phyloP scores from a whole-genome alignment of 2,888 invertebrate species.

The Catocala sponsa region DNA sequence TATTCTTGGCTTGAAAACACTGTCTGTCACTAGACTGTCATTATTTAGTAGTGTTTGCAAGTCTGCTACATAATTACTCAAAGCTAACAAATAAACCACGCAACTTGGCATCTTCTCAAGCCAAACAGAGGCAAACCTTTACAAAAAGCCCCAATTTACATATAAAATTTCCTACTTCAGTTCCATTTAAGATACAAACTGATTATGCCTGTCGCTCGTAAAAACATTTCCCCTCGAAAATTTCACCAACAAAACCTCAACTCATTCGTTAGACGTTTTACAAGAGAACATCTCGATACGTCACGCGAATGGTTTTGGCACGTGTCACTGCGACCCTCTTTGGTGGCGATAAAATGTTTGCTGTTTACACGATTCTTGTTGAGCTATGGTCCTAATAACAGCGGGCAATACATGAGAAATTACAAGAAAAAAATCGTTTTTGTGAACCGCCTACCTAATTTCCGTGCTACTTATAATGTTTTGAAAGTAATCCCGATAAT shows the following conservation, averaged over 20 bases:
- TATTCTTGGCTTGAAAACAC: no score
- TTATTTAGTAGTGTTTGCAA: no score
- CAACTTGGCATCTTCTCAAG: no score
- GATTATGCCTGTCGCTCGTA: constrained; percentile 45
- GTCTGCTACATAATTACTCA: no score
- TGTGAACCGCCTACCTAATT: no score
- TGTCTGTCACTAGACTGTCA: no score
- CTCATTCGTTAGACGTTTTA: constrained; percentile 74
- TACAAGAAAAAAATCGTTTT: no score
- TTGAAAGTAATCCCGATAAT: no score
- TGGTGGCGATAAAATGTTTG: constrained; percentile 70
- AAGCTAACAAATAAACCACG: no score
- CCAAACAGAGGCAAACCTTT: background rate
- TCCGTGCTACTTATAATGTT: no score
- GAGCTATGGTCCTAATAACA: constrained; percentile 37
- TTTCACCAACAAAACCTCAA: constrained; percentile 61
- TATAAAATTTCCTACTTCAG: constrained; percentile 12
- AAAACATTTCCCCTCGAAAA: constrained; percentile 47
- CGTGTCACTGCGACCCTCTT: constrained; percentile 68
- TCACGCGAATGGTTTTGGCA: constrained; percentile 76
- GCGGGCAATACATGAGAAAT: constrained; percentile 25
- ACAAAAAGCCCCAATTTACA: constrained; percentile 2
- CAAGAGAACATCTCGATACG: constrained; percentile 69
- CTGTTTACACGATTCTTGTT: constrained; percentile 68
- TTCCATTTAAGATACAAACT: constrained; percentile 30